These are phyloP conservation scores for Phlogophora meticulosa DNA, from an alignment of 2,888 invertebrate species.

Conservation along the genomic window DNA sequence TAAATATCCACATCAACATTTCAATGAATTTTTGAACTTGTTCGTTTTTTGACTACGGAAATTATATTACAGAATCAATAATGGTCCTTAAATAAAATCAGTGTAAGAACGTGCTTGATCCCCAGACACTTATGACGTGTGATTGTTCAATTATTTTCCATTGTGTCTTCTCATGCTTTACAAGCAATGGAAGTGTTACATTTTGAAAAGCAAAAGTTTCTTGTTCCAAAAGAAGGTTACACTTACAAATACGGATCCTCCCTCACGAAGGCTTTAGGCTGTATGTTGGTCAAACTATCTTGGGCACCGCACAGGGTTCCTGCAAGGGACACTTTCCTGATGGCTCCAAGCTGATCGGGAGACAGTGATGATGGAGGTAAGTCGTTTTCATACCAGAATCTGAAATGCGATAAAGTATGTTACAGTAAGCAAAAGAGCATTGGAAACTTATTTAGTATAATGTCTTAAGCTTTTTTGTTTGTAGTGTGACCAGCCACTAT, in stretches of 20 bases:
- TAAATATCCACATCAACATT: no score
- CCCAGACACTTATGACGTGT: no score
- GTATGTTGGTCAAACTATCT: conserved; percentile 93
- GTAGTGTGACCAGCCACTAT: neutral
- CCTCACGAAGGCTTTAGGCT: conserved; percentile 96
- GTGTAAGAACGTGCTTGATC: no score
- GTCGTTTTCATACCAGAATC: conserved; percentile 99
- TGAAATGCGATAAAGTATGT: conserved; percentile 57
- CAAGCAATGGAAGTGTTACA: neutral
- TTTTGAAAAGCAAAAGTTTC: no score
- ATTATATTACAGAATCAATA: no score
- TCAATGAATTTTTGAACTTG: no score
- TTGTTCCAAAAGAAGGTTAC: neutral
- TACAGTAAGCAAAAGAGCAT: neutral
- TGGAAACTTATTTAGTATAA: neutral
- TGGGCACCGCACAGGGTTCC: conserved; percentile 95
- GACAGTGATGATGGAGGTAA: conserved; percentile 96
- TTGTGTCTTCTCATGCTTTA: neutral
- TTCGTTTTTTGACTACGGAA: no score
- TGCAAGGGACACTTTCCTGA: conserved; percentile 95
- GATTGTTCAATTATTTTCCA: neutral
- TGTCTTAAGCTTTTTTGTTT: neutral
- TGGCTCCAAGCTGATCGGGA: conserved; percentile 94
- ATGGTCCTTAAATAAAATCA: no score
- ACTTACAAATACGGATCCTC: conserved; percentile 96